Percentiles rank a stretch among this genome's conserved stretches.
These are phyloP conservation scores for Drosophila multiciliata DNA, from an alignment of 2,888 invertebrate species.

Conservation along the genomic window DNA sequence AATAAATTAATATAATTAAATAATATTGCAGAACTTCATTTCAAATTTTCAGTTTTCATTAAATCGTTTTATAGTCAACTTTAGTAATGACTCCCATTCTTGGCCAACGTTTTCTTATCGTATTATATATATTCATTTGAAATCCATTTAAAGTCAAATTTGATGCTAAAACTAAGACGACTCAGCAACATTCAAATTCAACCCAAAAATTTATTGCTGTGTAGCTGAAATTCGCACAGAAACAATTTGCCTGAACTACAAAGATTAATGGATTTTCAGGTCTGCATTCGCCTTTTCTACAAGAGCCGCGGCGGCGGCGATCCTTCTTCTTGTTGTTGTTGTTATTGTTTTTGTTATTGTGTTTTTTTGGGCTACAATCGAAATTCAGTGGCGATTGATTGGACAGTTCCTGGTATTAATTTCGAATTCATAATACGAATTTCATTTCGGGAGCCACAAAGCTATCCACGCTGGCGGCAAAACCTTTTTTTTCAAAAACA, in stretches of 20 bases:
- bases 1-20: not conserved
- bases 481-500: constrained; percentile 24
- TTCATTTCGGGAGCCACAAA: constrained; percentile 71
- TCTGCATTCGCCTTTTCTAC: constrained; percentile 9
- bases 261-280: constrained; percentile 71
- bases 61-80: no score
- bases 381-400: constrained; percentile 80
- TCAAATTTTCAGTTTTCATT: no score
- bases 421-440: constrained; percentile 76
- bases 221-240: constrained; percentile 15
- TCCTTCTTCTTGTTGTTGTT: constrained; percentile 4
- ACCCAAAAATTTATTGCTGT: constrained; percentile 2
- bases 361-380: constrained; percentile 7
- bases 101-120: not conserved
- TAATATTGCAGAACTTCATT: not conserved
- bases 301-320: constrained; percentile 12
- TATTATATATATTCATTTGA: not conserved
- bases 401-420: constrained; percentile 81
- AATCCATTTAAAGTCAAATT: no score
- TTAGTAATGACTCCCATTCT: no score
- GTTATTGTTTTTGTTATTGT: not conserved
- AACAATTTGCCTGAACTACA: constrained; percentile 61
- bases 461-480: constrained; percentile 55
- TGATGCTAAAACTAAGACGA: no score
- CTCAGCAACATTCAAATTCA: not conserved